A percentile compares a stretch with the other conserved stretches of the same genome.
phyloP scores from a whole-genome alignment of 2,113 vertebrate genomes.

The Muscicapa adusta region DNA sequence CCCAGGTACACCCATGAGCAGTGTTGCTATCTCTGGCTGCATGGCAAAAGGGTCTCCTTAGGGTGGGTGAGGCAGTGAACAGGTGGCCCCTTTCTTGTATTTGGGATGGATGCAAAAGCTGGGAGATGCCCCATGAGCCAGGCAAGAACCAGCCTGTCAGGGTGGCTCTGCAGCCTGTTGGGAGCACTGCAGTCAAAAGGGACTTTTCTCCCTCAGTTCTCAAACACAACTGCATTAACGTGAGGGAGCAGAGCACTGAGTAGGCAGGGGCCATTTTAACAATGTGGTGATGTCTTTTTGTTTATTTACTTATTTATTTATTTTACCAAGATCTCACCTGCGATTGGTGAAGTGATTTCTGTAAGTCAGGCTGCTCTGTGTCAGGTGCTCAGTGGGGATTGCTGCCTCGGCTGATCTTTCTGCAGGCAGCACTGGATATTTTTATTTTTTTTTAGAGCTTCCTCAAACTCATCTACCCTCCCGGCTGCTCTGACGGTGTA shows the following conservation, averaged over 20 bases:
- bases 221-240: background rate
- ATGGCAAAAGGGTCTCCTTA: background rate
- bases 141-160: background rate
- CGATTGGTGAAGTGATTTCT: background rate
- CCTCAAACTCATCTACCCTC: background rate
- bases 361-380: background rate
- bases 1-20: fast-evolving
- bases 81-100: fast-evolving
- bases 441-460: background rate
- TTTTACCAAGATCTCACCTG: background rate
- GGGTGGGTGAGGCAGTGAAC: background rate
- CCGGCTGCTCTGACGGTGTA: background rate
- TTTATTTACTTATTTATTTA: background rate
- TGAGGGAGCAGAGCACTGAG: background rate
- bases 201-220: background rate
- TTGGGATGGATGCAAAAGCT: fast-evolving
- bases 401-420: background rate
- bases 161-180: background rate
- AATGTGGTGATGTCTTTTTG: background rate
- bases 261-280: conserved; percentile 4
- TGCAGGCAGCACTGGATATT: background rate
- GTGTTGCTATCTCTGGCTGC: background rate
- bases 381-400: background rate
- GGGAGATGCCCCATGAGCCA: background rate
- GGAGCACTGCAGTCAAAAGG: background rate